Evolutionary conservation across 2,888 invertebrate genomes (phyloP), one percentile per base, ranked within the genome.

Genomic region (Agrochola lychnidis): DNA sequence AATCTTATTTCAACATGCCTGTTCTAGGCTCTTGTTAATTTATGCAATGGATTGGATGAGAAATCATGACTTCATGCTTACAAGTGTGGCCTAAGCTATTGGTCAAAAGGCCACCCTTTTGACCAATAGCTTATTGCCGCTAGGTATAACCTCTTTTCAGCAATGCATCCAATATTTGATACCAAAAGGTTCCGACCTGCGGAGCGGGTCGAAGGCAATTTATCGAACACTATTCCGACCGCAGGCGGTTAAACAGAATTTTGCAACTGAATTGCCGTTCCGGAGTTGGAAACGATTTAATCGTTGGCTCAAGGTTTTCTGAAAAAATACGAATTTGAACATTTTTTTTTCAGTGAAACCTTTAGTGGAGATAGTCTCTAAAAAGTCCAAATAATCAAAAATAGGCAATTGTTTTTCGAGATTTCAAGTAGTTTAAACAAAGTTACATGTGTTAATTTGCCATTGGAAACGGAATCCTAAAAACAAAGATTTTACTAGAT

Each of bases 171-270:
- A 42, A 64, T 14, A n/a, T 53, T 51, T 25, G 42, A 14, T 48
- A 64, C 36, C 25, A 82, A 66, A 64, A 78, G 36, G 25, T 64
- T 76, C 3, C 30, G 63, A 63, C 48, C 51, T 53, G 36, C 36
- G 25, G 36, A 53, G 25, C 45, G 53, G 64, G 19, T 36, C 14
- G 63, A 78, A 61, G 61, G 78, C 64, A 83, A 82, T 83, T 69
- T 83, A 80, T 83, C 70, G 79, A 80, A 70, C 48, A 70, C 48
- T 70, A 78, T 83, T 70, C 48, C 64, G 22, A 48, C 79, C 70
- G 30, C 59, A 14, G 57, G 68, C 63, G 53, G n/a, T 86, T 85
- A 87, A 85, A 79, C 74, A 82, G 78, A 82, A 75, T 81, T 85
- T 79, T 77, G 79, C 59, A 66, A 70, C 76, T 57, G 63, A 82